Conservation (phyloP, 1,140 invertebrate species). For the Proales similis region DNA sequence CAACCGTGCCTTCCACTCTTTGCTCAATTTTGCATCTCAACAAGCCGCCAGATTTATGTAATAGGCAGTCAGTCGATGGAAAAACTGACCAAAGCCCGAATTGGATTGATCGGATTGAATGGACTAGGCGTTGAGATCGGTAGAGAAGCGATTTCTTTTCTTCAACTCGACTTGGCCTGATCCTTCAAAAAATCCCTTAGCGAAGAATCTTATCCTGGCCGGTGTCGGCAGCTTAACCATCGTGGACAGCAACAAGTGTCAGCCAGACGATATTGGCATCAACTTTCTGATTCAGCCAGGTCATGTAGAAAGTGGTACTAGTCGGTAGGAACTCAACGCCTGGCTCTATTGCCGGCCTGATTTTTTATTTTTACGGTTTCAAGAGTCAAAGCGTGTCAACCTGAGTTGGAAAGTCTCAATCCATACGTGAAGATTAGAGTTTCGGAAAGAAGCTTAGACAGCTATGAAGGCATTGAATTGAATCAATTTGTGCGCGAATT, state of each 20-base stretch:
- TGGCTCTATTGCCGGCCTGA: not conserved
- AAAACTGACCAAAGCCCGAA: constrained; percentile 47
- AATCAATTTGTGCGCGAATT: constrained; percentile 38
- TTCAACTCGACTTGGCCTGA: not conserved
- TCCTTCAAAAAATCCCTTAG: constrained; percentile 44
- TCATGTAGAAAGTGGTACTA: constrained; percentile 43
- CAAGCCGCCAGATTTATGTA: constrained; percentile 35
- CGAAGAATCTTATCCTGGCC: constrained; percentile 51
- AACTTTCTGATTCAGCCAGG: constrained; percentile 49
- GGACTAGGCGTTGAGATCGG: constrained; percentile 53
- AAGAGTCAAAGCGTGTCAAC: constrained; percentile 46
- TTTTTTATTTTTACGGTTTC: constrained; percentile 37
- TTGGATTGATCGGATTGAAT: constrained; percentile 49
- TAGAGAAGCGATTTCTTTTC: constrained; percentile 38
- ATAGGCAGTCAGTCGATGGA: constrained; percentile 52
- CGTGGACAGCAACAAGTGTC: constrained; percentile 36
- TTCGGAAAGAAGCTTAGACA: constrained; percentile 40
- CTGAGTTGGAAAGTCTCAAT: constrained; percentile 47
- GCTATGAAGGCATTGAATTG: constrained; percentile 42
- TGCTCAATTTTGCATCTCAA: not conserved
- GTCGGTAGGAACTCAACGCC: constrained; percentile 42
- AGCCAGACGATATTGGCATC: constrained; percentile 44
- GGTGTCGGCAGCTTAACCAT: constrained; percentile 42
- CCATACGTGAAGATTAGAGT: constrained; percentile 49
- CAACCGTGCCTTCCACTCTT: not conserved